phyloP scores from a whole-genome alignment of 1,140 invertebrate species.

The Drosophila burlai region DNA sequence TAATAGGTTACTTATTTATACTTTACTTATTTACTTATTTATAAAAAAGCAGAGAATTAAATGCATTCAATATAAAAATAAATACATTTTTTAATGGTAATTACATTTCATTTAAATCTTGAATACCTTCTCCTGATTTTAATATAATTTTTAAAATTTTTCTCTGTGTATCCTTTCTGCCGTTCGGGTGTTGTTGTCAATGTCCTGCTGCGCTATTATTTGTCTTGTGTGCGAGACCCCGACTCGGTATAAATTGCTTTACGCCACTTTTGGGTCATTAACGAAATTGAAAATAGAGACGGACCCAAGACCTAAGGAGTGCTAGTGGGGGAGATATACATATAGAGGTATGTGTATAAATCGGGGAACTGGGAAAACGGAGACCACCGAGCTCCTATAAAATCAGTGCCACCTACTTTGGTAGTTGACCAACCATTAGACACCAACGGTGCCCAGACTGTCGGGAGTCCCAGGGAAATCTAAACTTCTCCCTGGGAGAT shows the following conservation, averaged over 20 bases:
- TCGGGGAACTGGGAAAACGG: constrained; percentile 16
- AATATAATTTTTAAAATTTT: not conserved
- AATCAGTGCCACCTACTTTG: constrained; percentile 74
- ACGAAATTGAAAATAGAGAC: constrained; percentile 82
- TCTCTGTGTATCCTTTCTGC: constrained; percentile 20
- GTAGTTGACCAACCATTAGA: constrained; percentile 70
- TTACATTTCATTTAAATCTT: not conserved
- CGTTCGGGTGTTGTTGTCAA: constrained; percentile 79
- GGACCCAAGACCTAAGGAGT: constrained; percentile 58
- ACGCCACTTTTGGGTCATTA: constrained; percentile 84
- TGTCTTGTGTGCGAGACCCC: constrained; percentile 73
- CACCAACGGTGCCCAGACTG: constrained; percentile 46
- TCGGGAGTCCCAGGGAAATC: constrained; percentile 7
- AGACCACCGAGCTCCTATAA: constrained; percentile 55
- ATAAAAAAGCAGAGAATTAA: not conserved
- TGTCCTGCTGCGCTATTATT: constrained; percentile 85
- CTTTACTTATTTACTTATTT: too few relatives aligned
- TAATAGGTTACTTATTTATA: too few relatives aligned
- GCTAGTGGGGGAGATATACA: not conserved
- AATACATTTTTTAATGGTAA: too few relatives aligned
- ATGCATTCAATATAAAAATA: too few relatives aligned
- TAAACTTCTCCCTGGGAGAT: constrained; percentile 5
- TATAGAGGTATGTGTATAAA: not conserved
- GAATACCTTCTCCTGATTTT: not conserved
- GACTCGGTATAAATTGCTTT: constrained; percentile 76